Evolutionary conservation across 2,113 vertebrate genomes (phyloP), one percentile per base, ranked within the genome.

Genomic region (Epinephelus moara): DNA sequence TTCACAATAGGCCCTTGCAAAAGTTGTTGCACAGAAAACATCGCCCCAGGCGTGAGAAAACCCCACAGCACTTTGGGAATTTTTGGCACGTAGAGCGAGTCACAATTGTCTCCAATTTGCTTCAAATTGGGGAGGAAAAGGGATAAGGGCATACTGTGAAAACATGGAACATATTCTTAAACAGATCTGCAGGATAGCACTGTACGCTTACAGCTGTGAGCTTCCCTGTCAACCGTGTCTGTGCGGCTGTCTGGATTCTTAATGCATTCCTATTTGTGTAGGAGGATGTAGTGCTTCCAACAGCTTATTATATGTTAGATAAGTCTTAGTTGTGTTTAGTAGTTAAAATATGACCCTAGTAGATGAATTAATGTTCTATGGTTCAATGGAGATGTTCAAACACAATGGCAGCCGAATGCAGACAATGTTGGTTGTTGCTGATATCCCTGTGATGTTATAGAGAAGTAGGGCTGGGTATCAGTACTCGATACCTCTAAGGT

Each of bases 21-120:
- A 87, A 85, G 84, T 84, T 85, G 82, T 55, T 85, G 21, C 62
- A 42, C 59, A 50, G 78, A 82, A 73, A 82, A 69, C 47, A 42
- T 67, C 2, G 18, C 82, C 78, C 40, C 23, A 45, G 85, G 85
- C 88, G 55, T 86, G 82, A 91, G 81, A 92, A 90, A 92, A 75
- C 61, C 53, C 68, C 4, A 72, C 87, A 68, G 87, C 74, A 56
- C 19, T 69, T 53, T 45, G 63, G 76, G 80, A 85, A 78, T 82
- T 81, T 88, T 68, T 90, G 91, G 85, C 84, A 63, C 47, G 4
- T 55, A 52, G 6, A 30, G 9, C 45, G 71, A 66, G 67, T 53
- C 67, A 30, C 50, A 75, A 80, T 78, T 87, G 57, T 75, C 45
- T 79, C 60, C 63, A 82, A 62, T 89, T 89, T 80, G 70, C 85